phyloP scores from a whole-genome alignment of 2,113 vertebrate genomes.

The Psilopsiagon aurifrons region DNA sequence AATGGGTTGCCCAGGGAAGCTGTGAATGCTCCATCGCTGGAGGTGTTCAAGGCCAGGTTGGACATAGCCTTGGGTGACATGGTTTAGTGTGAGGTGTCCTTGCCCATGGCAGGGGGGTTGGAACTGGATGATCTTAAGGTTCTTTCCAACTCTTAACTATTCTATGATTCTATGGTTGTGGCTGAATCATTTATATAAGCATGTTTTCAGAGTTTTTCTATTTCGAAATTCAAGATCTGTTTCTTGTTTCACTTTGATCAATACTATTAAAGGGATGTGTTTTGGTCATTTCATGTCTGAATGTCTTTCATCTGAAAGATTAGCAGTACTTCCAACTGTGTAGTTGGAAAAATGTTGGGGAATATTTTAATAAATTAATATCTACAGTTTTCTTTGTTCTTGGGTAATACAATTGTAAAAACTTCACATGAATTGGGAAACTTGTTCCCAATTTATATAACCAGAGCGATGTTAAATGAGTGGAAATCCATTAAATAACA shows the following conservation, averaged over 20 bases:
- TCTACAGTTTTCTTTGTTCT: background rate
- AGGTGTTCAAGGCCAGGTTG: too few species aligned
- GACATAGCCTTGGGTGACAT: too few species aligned
- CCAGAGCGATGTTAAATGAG: background rate
- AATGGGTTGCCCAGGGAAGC: too few species aligned
- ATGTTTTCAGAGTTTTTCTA: background rate
- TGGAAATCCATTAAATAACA: background rate
- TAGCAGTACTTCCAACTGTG: background rate
- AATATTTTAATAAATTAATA: background rate
- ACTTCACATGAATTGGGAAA: background rate
- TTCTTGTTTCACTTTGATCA: background rate
- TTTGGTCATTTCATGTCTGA: background rate
- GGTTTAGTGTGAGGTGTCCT: too few species aligned
- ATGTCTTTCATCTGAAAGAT: background rate
- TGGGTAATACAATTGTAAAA: background rate
- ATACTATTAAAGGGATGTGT: background rate
- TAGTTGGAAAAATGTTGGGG: background rate
- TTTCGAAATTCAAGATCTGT: background rate
- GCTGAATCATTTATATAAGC: background rate
- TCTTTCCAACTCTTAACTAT: too few species aligned
- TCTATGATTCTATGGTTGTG: background rate
- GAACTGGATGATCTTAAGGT: too few species aligned
- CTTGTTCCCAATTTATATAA: background rate
- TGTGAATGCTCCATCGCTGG: too few species aligned
- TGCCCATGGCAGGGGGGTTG: too few species aligned